Base-by-base conservation (phyloP, 2,888 invertebrate genomes). In the Catocala nupta region DNA sequence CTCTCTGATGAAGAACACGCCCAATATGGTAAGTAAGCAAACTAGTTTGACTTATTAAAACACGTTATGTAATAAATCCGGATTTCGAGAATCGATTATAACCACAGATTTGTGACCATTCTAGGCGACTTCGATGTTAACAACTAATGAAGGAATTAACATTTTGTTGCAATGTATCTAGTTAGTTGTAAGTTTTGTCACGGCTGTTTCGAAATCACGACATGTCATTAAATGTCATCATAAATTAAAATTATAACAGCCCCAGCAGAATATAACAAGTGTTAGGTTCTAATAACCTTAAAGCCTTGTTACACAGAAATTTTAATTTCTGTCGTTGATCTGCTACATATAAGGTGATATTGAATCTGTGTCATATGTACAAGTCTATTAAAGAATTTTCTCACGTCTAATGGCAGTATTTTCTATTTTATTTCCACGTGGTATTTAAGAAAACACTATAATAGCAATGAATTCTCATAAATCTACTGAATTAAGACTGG, bases 1-100 rank as follows among this genome's bases (percentile, higher is more conserved):
- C 80, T 79, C 82, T 83, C 83, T 74, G 78, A 77, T 81, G 87
- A 84, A 83, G 87, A 86, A 84, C 87, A 82, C 85, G 78, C 81
- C 83, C 81, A 83, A 76, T 66, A 91, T 91, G 93, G 93, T 93
- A 78, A 92, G 93, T 90, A 34, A 61, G 67, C 64, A 61, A 84
- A 83, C 84, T 56, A 59, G 84, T 86, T 85, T 75, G 54, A 54
- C 51, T 68, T 57, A 55, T 59, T 55, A 62, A 61, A 49, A 56
- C 47, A 33, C 36, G 16, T 73, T 70, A 75, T 60, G 48, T 75
- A 70, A 70, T 70, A 48, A 68, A 59, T 64, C 59, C 64, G 65
- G 59, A 57, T 69, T 71, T 58, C 0, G 10, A 60, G 47, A 59
- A 64, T 47, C 39, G 53, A 59, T 12, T 67, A 67, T 39, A 54